Base-by-base conservation (phyloP, 2,113 vertebrate genomes). In the Chloebia gouldiae region DNA sequence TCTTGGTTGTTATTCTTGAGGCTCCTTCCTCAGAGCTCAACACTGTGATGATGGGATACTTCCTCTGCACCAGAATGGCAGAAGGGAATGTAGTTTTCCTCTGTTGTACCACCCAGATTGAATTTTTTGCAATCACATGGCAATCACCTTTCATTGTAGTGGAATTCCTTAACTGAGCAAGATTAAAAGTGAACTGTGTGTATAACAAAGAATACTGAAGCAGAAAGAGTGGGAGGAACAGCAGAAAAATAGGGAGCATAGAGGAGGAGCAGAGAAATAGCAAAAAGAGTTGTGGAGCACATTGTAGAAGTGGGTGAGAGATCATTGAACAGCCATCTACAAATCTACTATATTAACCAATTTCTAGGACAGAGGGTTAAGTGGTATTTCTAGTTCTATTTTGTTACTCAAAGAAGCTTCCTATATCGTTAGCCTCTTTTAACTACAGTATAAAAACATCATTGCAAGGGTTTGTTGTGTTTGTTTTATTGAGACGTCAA, bases 351-450 rank as follows among this genome's bases (percentile, higher is more conserved):
- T 82, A 92, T 96, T 95, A 95, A 86, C 91, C 92, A 95, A 68
- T 97, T 96, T 95, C 86, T 72, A 83, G 93, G 93, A 89, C 60
- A 94, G 45, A 90, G 81, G 90, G 96, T 95, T 97, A 97, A 97
- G 59, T 95, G 88, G 27, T 69, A 95, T 95, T 97, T 95, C 95
- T 93, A 81, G 95, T 94, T 72, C 95, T 81, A 39, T 91, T 93
- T 94, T 80, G 50, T 75, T 72, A 95, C 91, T 88, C 76, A 84
- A 40, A 95, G 88, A 89, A 88, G 75, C 91, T 92, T 93, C 92
- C 88, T 95, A 27, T 95, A 57, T 96, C 90, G 93, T 97, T 97
- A 96, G 40, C 33, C 24, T 86, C 27, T 81, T 94, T 92, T 90
- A 93, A 70, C 83, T 92, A 44, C 30, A 37, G 37, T 75, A 57